phyloP scores from a whole-genome alignment of 2,113 vertebrate genomes.

The Psophia crepitans region DNA sequence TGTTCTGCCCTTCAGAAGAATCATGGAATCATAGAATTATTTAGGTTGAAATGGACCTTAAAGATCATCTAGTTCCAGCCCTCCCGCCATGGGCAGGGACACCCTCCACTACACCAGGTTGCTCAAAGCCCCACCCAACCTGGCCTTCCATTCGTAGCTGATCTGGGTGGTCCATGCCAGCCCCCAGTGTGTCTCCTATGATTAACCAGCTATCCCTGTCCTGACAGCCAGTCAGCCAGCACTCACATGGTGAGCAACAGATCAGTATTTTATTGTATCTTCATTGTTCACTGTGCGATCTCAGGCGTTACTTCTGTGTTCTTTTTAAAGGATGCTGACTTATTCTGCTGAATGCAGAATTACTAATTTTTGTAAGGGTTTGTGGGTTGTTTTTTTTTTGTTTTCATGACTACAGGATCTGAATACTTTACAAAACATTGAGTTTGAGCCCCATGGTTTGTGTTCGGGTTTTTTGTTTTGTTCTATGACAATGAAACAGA shows the following conservation, averaged over 20 bases:
- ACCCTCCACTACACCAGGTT: no score
- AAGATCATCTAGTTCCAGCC: no score
- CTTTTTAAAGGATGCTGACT: not conserved
- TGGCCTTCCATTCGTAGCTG: not conserved
- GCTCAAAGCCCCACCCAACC: no score
- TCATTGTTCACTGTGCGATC: not conserved
- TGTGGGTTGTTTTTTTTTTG: not conserved
- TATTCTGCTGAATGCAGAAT: conserved; percentile 7
- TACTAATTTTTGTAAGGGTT: not conserved
- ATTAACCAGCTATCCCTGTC: not conserved
- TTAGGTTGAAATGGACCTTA: no score
- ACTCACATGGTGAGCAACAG: not conserved
- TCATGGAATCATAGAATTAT: not conserved
- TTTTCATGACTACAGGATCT: not conserved
- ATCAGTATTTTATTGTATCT: not conserved
- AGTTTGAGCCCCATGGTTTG: not conserved
- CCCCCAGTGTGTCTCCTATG: not conserved
- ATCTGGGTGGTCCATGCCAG: not conserved
- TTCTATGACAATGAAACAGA: not conserved
- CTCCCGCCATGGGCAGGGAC: no score
- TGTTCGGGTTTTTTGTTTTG: not conserved
- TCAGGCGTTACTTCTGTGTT: not conserved
- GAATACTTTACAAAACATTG: not conserved
- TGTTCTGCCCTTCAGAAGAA: not conserved
- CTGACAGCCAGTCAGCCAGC: not conserved